Conservation (phyloP, 2,113 vertebrate genomes). For the Misgurnus anguillicaudatus region DNA sequence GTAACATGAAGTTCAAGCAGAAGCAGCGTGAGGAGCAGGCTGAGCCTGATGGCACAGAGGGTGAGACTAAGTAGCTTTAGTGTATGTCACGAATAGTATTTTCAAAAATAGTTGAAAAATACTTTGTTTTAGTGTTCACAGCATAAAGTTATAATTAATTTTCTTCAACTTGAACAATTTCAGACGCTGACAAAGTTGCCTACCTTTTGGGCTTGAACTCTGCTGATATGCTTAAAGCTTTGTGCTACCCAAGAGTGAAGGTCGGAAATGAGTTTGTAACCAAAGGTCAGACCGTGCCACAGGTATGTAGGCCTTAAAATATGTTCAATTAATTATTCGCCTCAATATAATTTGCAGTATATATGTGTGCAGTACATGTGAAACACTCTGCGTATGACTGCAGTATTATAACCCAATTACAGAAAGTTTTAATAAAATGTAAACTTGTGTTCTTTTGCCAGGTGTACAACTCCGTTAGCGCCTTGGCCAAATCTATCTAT, state of each 20-base stretch:
- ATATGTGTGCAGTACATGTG: too few species aligned
- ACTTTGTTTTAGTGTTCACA: not conserved
- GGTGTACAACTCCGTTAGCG: conserved; percentile 65
- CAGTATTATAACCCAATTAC: not conserved
- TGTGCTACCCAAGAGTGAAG: conserved; percentile 64
- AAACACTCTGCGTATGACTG: too few species aligned
- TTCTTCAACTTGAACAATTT: not conserved
- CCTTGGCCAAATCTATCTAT: conserved; percentile 71
- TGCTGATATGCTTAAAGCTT: conserved; percentile 62
- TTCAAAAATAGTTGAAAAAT: not conserved
- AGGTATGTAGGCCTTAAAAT: conserved; percentile 44
- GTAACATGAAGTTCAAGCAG: conserved; percentile 4
- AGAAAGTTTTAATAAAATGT: not conserved
- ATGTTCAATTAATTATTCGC: too few species aligned
- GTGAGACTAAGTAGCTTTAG: not conserved
- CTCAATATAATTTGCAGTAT: too few species aligned
- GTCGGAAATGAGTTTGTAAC: conserved; percentile 65
- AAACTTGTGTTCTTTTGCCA: conserved; percentile 19
- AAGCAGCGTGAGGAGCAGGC: conserved; percentile 1
- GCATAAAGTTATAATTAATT: not conserved
- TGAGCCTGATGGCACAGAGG: not conserved
- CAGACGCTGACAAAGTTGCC: conserved; percentile 63
- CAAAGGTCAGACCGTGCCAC: conserved; percentile 64
- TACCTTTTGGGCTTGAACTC: conserved; percentile 67
- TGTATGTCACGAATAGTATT: not conserved